These are phyloP conservation scores for Taeniopygia guttata DNA, from an alignment of 2,797 vertebrate species.

Conservation along the genomic window DNA sequence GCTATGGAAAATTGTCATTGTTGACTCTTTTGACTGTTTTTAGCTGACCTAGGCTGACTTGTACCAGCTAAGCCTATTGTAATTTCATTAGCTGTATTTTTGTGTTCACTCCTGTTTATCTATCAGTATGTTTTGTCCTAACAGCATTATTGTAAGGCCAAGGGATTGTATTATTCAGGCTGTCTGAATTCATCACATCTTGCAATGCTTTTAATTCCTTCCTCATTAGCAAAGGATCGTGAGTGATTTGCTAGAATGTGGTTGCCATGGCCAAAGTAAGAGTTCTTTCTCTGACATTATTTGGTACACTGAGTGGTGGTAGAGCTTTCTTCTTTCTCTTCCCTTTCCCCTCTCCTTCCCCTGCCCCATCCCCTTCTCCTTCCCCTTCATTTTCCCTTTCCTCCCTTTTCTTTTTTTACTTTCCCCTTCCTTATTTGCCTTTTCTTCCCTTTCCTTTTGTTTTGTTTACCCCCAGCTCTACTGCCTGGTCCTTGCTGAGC, in stretches of 20 bases:
- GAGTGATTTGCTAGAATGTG: not conserved
- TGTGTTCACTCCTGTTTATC: not conserved
- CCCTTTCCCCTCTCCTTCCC: fast-evolving
- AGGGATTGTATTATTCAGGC: slow-evolving; percentile 2
- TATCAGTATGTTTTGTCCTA: not conserved
- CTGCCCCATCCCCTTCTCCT: too few relatives aligned
- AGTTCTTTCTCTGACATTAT: not conserved
- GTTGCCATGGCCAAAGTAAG: not conserved
- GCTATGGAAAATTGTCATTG: not conserved
- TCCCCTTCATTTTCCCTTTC: fast-evolving
- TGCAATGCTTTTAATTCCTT: slow-evolving; percentile 22
- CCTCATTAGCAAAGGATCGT: not conserved
- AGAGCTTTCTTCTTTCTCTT: not conserved
- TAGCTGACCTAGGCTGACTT: not conserved
- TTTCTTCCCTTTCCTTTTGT: not conserved
- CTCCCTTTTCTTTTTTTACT: not conserved
- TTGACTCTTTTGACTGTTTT: not conserved
- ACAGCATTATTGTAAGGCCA: not conserved
- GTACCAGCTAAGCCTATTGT: not conserved
- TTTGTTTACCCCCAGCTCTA: not conserved
- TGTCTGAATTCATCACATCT: not conserved
- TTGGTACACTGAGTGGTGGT: not conserved
- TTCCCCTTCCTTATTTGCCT: not conserved
- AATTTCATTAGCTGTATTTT: not conserved
- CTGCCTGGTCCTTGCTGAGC: not conserved